Percentiles rank a stretch among this genome's conserved stretches.
phyloP scores from a whole-genome alignment of 2,888 invertebrate species.

The Synergus laeviventris region DNA sequence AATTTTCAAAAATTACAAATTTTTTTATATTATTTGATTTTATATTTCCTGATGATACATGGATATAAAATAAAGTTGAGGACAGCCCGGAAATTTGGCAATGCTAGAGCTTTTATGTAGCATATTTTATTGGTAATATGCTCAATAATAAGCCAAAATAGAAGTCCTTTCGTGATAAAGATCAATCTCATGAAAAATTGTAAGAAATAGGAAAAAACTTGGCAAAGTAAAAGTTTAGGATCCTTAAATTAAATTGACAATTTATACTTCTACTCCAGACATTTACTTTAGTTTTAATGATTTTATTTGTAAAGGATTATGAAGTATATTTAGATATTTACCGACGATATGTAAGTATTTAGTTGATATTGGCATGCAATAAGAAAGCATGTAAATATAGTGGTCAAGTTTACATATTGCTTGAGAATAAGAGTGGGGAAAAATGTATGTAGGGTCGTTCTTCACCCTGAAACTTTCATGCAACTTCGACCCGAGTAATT shows the following conservation, averaged over 20 bases:
- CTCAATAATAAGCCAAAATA: constrained; percentile 7
- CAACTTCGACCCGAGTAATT: constrained; percentile 59
- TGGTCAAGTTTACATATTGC: constrained; percentile 15
- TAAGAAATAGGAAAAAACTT: not conserved
- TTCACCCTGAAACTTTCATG: constrained; percentile 62
- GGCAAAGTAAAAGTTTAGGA: not conserved
- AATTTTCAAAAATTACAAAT: not conserved
- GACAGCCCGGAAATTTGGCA: constrained; percentile 20
- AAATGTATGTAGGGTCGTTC: constrained; percentile 5
- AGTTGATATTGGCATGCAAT: constrained; percentile 13
- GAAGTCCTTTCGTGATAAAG: not conserved
- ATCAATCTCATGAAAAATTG: not conserved
- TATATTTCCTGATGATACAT: not conserved
- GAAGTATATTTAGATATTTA: not conserved
- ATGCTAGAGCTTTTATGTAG: constrained; percentile 2
- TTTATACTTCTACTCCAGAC: too few relatives aligned
- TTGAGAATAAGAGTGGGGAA: not conserved
- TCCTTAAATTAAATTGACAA: not conserved
- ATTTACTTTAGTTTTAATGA: too few relatives aligned
- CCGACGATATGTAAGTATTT: not conserved
- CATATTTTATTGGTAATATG: constrained; percentile 3
- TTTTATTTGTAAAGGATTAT: too few relatives aligned
- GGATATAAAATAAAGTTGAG: constrained; percentile 30
- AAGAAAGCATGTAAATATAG: not conserved
- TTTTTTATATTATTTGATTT: not conserved